Percentiles rank a stretch among this genome's conserved stretches.
Evolutionary conservation across 2,113 vertebrate species (phyloP).

Genomic region (Mionectes macconnelli): DNA sequence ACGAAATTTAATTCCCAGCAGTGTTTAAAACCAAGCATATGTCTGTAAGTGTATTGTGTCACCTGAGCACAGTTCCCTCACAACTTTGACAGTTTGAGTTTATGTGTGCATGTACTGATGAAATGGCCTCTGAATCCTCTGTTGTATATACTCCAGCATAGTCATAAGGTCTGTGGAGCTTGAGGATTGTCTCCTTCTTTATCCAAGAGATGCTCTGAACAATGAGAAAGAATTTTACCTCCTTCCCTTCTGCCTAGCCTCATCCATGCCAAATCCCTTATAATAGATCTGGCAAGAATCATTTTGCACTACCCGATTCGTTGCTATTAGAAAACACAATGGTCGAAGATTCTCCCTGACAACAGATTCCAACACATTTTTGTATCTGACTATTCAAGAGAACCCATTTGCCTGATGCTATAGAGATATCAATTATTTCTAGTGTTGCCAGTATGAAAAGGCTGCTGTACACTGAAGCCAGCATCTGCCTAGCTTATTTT

Average conservation of each 20-base stretch:
- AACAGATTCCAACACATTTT: not conserved
- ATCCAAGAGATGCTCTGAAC: not conserved
- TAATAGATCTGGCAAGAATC: not conserved
- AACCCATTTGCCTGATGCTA: not conserved
- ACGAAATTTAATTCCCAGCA: not conserved
- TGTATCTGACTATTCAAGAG: not conserved
- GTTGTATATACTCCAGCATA: not conserved
- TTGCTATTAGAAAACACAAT: not conserved
- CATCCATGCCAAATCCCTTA: not conserved
- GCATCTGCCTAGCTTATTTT: not conserved
- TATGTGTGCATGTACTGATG: not conserved
- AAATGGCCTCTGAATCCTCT: not conserved
- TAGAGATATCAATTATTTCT: not conserved
- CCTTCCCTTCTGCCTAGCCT: not conserved
- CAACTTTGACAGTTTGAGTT: not conserved
- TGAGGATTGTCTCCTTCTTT: not conserved
- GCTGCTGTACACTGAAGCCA: not conserved
- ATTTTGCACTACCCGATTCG: not conserved
- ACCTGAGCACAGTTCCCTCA: constrained; percentile 22
- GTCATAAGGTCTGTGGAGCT: not conserved
- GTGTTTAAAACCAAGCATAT: constrained; percentile 38
- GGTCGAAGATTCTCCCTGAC: not conserved
- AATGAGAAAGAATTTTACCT: constrained; percentile 5
- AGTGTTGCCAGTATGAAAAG: not conserved
- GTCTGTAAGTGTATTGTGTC: not conserved